Evolutionary conservation across 2,888 invertebrate species (phyloP), one percentile per base, ranked within the genome.

Genomic region (Agonum fuliginosum): DNA sequence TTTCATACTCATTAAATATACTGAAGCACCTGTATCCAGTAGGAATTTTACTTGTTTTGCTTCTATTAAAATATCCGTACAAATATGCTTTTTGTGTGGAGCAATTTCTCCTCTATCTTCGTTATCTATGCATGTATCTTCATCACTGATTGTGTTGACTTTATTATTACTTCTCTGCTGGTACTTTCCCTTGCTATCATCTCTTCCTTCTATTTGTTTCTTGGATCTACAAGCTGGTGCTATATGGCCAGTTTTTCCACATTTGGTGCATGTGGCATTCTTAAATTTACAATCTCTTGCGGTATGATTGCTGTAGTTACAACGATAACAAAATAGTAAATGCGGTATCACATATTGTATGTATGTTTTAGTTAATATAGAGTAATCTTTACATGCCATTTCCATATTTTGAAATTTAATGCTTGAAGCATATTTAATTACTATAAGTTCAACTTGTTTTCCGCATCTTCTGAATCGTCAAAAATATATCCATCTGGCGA

Each of bases 201-300:
- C 30, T 8, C 30, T 30, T 30, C 8, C 30, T 30, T 30, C 8
- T 30, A 8, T 5, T 30, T 30, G 30, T 30, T 5, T 41, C 12
- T n/a, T 41, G 3, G 51, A 17, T 17, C 12, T 51, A 20, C 51
- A 51, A 14, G 51, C 58, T 10, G 58, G 58, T 3, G 58, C 58
- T 5, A 58, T 58, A 12, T 20, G 58, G 6, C 58, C 58, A 5
- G 10, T 27, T 58, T 58, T 58, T 22, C 58, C 58, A 12, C 58
- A 58, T 22, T 58, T 58, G n/a, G 19, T 58, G 24, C 58, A 58
- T 3, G 58, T 58, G n/a, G 58, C 58, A 3, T 58, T 58, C 10
- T 5, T 58, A 17, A 58, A 58, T 58, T 58, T 58, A 10, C 58
- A 22, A 3, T 58, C 24, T 1, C 10, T 2, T 5, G 58, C 58